A percentile compares a stretch with the other conserved stretches of the same genome.
Evolutionary conservation across 2,888 invertebrate genomes (phyloP).

Genomic region (Lithophane socia): DNA sequence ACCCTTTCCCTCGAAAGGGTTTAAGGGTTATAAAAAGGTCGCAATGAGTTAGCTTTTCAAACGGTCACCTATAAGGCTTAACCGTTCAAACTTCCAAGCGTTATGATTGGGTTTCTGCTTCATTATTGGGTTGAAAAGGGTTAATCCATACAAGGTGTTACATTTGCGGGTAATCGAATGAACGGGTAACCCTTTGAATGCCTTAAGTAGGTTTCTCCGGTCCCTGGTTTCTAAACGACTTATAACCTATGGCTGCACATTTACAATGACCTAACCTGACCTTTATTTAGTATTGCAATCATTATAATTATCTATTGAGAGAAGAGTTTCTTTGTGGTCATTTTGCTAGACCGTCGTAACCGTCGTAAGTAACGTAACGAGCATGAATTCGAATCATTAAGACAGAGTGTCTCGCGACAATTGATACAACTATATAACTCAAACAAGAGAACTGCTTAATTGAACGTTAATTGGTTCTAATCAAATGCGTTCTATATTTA

Average conservation of each 20-base stretch:
- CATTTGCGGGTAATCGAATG: background rate
- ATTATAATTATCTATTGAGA: conserved; percentile 50
- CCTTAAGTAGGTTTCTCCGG: no score
- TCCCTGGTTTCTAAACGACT: conserved; percentile 36
- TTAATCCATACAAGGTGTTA: background rate
- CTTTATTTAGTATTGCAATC: conserved; percentile 51
- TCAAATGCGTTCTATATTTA: conserved; percentile 90
- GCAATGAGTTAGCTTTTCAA: background rate
- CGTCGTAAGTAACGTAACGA: conserved; percentile 65
- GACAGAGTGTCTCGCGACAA: conserved; percentile 80
- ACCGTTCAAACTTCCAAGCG: background rate
- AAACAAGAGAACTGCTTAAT: conserved; percentile 87
- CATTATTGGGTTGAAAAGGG: background rate
- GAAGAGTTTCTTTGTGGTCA: conserved; percentile 50
- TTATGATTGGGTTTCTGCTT: background rate
- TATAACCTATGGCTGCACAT: conserved; percentile 51
- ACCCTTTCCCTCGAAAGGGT: background rate
- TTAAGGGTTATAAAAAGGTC: background rate
- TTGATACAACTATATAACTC: conserved; percentile 80
- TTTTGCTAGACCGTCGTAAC: conserved; percentile 37
- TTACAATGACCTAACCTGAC: conserved; percentile 56
- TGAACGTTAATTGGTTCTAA: conserved; percentile 89
- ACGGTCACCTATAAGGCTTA: background rate
- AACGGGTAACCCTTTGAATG: background rate
- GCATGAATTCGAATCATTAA: conserved; percentile 79